phyloP scores from a whole-genome alignment of 2,797 vertebrate species.

The Neosilurus mollespiculum region DNA sequence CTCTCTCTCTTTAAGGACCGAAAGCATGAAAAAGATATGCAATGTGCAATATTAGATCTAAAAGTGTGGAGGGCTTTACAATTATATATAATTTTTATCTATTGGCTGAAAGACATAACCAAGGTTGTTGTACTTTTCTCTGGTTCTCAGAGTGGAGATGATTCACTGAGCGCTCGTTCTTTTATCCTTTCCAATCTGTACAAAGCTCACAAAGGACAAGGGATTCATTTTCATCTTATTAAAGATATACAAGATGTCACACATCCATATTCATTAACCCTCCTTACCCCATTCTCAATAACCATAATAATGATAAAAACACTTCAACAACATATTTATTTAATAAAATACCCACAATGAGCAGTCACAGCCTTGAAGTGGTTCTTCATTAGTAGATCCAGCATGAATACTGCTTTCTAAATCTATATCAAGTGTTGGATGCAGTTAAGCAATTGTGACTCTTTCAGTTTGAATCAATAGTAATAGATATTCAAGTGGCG shows the following conservation, averaged over 20 bases:
- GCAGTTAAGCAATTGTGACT: conserved; percentile 1
- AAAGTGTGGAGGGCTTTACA: neutral
- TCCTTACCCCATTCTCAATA: too few species aligned
- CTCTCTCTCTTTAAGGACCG: neutral
- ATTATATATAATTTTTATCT: neutral
- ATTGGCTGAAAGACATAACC: neutral
- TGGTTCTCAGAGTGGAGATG: conserved; percentile 14
- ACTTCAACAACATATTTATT: neutral
- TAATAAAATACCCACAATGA: neutral
- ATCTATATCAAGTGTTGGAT: neutral
- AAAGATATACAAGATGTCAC: neutral
- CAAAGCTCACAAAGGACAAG: neutral
- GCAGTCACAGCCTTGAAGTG: conserved; percentile 6
- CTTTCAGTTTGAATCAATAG: conserved; percentile 20
- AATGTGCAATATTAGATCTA: neutral
- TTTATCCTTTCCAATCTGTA: neutral
- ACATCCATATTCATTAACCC: conserved; percentile 4
- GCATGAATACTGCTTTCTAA: conserved; percentile 25
- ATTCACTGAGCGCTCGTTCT: conserved; percentile 7
- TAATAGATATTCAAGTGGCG: conserved; percentile 4
- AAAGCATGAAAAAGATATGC: neutral
- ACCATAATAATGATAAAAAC: neutral
- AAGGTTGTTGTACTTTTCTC: conserved; percentile 20
- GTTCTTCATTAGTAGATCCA: conserved; percentile 37
- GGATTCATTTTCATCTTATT: conserved; percentile 3